These are phyloP conservation scores for Emydura subglobosa DNA, from an alignment of 2,113 vertebrate species.

Conservation along the genomic window DNA sequence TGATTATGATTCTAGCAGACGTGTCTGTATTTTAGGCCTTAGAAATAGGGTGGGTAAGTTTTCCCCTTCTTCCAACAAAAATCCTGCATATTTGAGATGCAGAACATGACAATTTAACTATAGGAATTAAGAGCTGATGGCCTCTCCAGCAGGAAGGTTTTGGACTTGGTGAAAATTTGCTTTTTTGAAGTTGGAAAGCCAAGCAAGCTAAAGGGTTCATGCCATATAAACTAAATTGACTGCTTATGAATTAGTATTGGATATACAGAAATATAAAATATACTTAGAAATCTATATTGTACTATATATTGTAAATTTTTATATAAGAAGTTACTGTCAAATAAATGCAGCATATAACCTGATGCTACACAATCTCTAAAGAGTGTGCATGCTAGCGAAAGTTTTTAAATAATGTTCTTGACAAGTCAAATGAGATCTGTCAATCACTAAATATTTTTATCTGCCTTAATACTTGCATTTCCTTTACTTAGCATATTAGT, in stretches of 20 bases:
- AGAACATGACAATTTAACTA: conserved; percentile 14
- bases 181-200: conserved; percentile 25
- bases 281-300: background rate
- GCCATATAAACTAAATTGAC: background rate
- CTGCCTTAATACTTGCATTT: background rate
- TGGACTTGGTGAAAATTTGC: conserved; percentile 1
- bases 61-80: conserved; percentile 10
- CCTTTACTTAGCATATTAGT: background rate
- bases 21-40: conserved; percentile 42
- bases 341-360: background rate
- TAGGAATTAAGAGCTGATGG: conserved; percentile 47
- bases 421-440: background rate
- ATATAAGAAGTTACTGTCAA: background rate
- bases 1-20: conserved; percentile 58
- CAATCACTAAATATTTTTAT: background rate
- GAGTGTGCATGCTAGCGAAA: background rate
- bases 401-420: background rate
- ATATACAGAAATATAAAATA: background rate
- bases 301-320: background rate
- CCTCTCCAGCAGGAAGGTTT: conserved; percentile 17
- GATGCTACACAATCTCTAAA: fast-evolving
- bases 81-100: conserved; percentile 15
- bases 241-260: background rate
- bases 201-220: background rate
- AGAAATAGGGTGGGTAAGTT: conserved; percentile 41